phyloP scores from a whole-genome alignment of 2,888 invertebrate species.

The Trisateles emortualis region DNA sequence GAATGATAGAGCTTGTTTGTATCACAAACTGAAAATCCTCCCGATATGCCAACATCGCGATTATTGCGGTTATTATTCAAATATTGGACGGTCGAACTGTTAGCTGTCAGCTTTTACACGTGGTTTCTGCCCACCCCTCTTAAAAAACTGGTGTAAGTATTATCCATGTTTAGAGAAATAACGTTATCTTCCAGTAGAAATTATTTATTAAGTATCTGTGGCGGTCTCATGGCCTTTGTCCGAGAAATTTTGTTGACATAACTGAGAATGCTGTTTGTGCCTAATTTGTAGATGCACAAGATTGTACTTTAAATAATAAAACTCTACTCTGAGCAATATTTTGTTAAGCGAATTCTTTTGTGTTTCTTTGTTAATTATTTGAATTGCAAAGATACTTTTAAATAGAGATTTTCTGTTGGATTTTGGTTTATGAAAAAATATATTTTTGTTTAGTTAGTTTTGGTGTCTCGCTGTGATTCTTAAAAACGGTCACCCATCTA shows the following conservation, averaged over 20 bases:
- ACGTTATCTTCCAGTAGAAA: conserved; percentile 29
- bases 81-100: too few species aligned
- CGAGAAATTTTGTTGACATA: conserved; percentile 54
- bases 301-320: conserved; percentile 51
- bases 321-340: conserved; percentile 20
- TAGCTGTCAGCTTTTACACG: too few species aligned
- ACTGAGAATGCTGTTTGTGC: conserved; percentile 49
- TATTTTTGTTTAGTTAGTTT: too few species aligned
- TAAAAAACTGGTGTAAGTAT: too few species aligned
- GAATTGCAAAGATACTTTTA: not conserved
- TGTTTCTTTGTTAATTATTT: not conserved
- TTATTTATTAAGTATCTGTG: conserved; percentile 20
- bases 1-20: too few species aligned
- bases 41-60: too few species aligned
- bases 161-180: not conserved
- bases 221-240: conserved; percentile 36
- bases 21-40: too few species aligned
- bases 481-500: too few species aligned
- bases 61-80: too few species aligned
- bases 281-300: conserved; percentile 55
- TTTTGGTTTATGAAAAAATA: too few species aligned
- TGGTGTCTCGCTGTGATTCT: too few species aligned
- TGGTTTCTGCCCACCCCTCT: too few species aligned
- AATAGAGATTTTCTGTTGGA: not conserved
- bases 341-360: conserved; percentile 1